Evolutionary conservation across 2,113 vertebrate genomes (phyloP), one percentile per base, ranked within the genome.

Genomic region (Gila orcuttii): DNA sequence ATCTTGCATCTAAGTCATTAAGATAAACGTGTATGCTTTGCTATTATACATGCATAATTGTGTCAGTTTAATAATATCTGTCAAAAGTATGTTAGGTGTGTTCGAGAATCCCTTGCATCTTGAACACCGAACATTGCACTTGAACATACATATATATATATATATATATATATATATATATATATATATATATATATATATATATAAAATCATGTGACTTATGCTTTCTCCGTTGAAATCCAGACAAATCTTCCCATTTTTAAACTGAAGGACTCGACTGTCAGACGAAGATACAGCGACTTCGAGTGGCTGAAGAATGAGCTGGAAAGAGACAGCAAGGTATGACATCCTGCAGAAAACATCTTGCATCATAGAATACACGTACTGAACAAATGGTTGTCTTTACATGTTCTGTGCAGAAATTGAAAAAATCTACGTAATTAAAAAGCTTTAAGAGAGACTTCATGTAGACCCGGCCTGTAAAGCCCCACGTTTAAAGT

Each of bases 261-360:
- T 93, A 99, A 99, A 93, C 87, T 97, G 94, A 99, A 99, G 93
- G 98, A 99, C 74, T 99, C 97, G 0, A 96, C 95, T 74, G 97
- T 99, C 89, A 96, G 97, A 87, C 96, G 98, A 94, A 94, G 98
- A 94, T 99, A 99, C 93, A 99, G 98, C 1, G 98, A 99, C 93
- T 99, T 99, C 88, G 98, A 99, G 84, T 99, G 98, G 98, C 91
- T 99, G 92, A 99, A 99, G 94, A 99, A 97, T 91, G 98, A 99
- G 93, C 93, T 99, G 95, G 98, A 99, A 90, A 94, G 98, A 93
- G 97, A 99, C 94, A 99, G 98, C 93, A 99, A 99, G 98, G 98
- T 99, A 92, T 59, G 50, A 71, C 19, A 83, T 17, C 64, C 25
- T 33, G 33, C 15, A 21, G 39, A 4, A 74, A 47, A 45, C 71